Conservation (phyloP, 2,888 invertebrate genomes). For the Agriopis marginaria region DNA sequence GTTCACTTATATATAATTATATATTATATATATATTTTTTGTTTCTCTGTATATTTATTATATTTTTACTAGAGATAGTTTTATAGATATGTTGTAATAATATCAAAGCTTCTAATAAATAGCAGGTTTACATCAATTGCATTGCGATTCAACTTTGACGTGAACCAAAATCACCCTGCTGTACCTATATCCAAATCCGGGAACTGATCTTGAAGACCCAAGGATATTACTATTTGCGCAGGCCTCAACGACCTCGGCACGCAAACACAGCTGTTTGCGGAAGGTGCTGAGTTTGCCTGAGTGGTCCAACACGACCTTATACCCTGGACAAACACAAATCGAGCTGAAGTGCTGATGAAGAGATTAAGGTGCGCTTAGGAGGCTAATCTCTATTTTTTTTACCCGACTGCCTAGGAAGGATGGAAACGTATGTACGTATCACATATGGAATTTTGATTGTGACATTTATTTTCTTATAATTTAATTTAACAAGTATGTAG, state of each 20-base stretch:
- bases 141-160: not conserved
- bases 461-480: no score
- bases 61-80: no score
- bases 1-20: no score
- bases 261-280: slow-evolving; percentile 68
- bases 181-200: slow-evolving; percentile 31
- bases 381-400: not conserved
- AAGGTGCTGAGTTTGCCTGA: slow-evolving; percentile 63
- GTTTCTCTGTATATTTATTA: no score
- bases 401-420: no score
- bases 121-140: not conserved
- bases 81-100: no score
- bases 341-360: slow-evolving; percentile 34
- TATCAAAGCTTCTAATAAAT: no score
- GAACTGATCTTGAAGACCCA: slow-evolving; percentile 57
- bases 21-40: no score
- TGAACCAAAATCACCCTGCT: not conserved
- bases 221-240: slow-evolving; percentile 73
- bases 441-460: no score
- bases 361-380: slow-evolving; percentile 24
- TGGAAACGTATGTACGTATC: no score
- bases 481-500: no score
- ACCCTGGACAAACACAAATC: slow-evolving; percentile 40
- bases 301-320: slow-evolving; percentile 54
- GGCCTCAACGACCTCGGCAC: slow-evolving; percentile 61